Evolutionary conservation across 2,113 vertebrate genomes (phyloP).

Genomic region (Brachionichthys hirsutus): DNA sequence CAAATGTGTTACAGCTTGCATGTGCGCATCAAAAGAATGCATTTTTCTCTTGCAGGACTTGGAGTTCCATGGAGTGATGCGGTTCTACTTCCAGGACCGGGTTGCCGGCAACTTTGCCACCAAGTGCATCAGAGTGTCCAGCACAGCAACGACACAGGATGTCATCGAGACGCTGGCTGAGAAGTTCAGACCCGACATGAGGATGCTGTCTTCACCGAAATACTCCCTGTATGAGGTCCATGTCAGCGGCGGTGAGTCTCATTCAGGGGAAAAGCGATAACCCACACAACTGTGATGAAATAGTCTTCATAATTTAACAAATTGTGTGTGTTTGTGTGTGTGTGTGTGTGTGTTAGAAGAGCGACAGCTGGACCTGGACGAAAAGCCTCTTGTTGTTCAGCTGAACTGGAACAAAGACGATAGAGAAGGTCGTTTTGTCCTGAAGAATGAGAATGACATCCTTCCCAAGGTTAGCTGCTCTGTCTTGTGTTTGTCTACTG

Average conservation of each 20-base stretch:
- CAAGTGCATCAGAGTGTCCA: conserved; percentile 97
- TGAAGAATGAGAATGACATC: conserved; percentile 98
- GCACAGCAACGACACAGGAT: conserved; percentile 97
- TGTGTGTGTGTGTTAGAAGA: conserved; percentile 82
- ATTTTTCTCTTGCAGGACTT: conserved; percentile 81
- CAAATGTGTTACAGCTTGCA: neutral
- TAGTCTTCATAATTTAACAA: neutral
- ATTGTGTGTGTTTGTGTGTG: neutral
- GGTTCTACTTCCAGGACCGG: conserved; percentile 99
- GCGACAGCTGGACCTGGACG: conserved; percentile 96
- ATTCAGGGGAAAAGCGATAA: neutral
- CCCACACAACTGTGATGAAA: neutral
- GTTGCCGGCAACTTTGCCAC: conserved; percentile 98
- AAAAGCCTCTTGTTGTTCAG: conserved; percentile 97
- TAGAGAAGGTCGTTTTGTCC: conserved; percentile 93
- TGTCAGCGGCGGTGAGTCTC: conserved; percentile 93
- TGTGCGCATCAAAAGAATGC: neutral
- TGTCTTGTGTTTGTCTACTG: neutral
- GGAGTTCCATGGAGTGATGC: conserved; percentile 99
- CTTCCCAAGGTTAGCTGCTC: conserved; percentile 82
- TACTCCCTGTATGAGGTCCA: conserved; percentile 98
- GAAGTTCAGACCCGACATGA: conserved; percentile 98
- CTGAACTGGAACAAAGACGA: conserved; percentile 99
- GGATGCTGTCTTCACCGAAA: conserved; percentile 96
- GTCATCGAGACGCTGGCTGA: conserved; percentile 97